Base-by-base conservation (phyloP, 2,888 invertebrate genomes). In the Agrochola circellaris region DNA sequence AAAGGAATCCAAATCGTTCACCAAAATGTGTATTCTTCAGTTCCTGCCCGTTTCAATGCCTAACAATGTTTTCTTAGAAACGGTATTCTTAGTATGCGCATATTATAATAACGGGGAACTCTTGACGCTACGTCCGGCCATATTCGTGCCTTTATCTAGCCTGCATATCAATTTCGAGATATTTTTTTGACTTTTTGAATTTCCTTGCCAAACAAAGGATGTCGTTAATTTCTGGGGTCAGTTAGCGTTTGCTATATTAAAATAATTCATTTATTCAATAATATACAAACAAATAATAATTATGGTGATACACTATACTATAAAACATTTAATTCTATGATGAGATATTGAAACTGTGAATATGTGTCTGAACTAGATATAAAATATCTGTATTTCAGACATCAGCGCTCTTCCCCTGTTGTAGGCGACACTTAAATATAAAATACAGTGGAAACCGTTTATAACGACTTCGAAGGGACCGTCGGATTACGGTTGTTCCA, bases 1-100 rank as follows among this genome's bases (percentile, higher is more conserved):
- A 26, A 73, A 30, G n/a, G 6, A 26, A 60, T n/a, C 30, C 15
- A 48, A 48, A 69, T 23, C 48, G 23, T 48, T 48, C 34, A 38
- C n/a, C 48, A 11, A 45, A 38, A 38, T 34, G 9, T 66, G 26
- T 45, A 26, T 34, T 72, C 23, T 68, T 17, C 8, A 66, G 45
- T 62, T 80, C 30, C 42, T 68, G 75, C 42, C 54, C 17, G 23
- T 64, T 74, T 56, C 23, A 34, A 64, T 26, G 60, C 20, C 64
- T 15, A 61, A 26, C 48, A 54, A 68, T 56, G 42, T 85, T 56
- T 86, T 82, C 77, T 56, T 61, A 58, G 77, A 82, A 86, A 23
- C 26, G 4, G 45, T 69, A 76, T 82, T 75, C 71, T 64, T 26
- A 26, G 66, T 67, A 73, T 51, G 34, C 13, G 17, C 62, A 26